A percentile compares a stretch with the other conserved stretches of the same genome.
These are phyloP conservation scores for Pipistrellus pygmaeus DNA, from an alignment of 2,797 vertebrate species.

Conservation along the genomic window DNA sequence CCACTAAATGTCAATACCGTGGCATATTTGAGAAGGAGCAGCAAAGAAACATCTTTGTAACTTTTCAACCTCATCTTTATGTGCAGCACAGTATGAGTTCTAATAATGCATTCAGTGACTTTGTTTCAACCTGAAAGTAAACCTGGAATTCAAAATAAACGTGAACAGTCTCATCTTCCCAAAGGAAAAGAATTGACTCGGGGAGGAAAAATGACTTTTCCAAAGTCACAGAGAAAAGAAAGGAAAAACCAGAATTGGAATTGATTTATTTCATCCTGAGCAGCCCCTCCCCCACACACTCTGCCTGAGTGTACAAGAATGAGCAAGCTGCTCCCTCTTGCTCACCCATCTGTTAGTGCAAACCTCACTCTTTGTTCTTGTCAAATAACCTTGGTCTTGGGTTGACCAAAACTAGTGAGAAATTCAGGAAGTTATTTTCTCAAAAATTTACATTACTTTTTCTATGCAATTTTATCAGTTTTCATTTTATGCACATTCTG, in stretches of 20 bases:
- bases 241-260: not conserved
- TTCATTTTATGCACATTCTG: not conserved
- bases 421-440: not conserved
- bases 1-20: not conserved
- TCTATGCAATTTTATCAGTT: not conserved
- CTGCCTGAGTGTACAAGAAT: fast-evolving
- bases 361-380: not conserved
- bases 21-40: not conserved
- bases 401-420: not conserved
- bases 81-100: not conserved
- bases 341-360: not conserved
- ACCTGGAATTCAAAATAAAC: not conserved
- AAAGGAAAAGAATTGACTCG: not conserved
- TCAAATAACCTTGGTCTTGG: not conserved
- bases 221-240: not conserved
- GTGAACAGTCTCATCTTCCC: not conserved
- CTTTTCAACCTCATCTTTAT: not conserved
- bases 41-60: not conserved
- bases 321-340: not conserved
- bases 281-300: not conserved
- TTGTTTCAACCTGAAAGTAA: not conserved
- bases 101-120: not conserved
- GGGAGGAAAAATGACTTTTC: not conserved
- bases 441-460: not conserved
- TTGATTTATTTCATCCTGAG: not conserved